These are phyloP conservation scores for Decapterus maruadsi DNA, from an alignment of 2,797 vertebrate genomes.

Conservation along the genomic window DNA sequence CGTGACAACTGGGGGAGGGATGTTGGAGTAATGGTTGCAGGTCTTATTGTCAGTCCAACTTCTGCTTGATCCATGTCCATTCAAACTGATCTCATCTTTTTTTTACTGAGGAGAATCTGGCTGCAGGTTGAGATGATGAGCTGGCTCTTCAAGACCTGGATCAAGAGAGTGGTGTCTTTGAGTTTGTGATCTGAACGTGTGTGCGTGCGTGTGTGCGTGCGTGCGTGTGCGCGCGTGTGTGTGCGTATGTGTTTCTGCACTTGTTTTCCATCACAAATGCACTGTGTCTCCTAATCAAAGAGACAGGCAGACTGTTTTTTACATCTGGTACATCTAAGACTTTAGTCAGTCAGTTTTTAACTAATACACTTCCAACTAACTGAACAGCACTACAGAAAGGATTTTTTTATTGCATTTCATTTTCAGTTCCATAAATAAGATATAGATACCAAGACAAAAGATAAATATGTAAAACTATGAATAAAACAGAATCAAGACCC, in stretches of 20 bases:
- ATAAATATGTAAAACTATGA: too few relatives aligned
- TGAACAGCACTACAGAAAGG: too few relatives aligned
- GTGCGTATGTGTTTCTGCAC: conserved; percentile 8
- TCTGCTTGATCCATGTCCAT: not conserved
- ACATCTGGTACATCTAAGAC: too few relatives aligned
- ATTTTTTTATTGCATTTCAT: too few relatives aligned
- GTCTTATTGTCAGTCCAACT: conserved; percentile 30
- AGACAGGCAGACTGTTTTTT: too few relatives aligned
- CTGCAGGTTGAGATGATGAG: conserved; percentile 12
- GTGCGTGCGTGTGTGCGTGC: not conserved
- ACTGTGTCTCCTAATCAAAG: not conserved
- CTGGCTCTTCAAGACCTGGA: conserved; percentile 62
- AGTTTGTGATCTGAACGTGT: conserved; percentile 9
- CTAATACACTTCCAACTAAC: too few relatives aligned
- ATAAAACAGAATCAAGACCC: too few relatives aligned
- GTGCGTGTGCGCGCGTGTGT: not conserved
- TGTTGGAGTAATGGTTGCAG: conserved; percentile 30
- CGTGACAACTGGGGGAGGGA: conserved; percentile 43
- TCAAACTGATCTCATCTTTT: not conserved
- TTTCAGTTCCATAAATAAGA: too few relatives aligned
- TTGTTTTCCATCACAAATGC: conserved; percentile 9
- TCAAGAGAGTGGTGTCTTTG: not conserved
- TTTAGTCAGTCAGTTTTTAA: too few relatives aligned
- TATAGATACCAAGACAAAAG: too few relatives aligned
- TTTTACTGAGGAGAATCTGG: not conserved